Evolutionary conservation across 2,113 vertebrate genomes (phyloP).

Genomic region (Garra rufa): DNA sequence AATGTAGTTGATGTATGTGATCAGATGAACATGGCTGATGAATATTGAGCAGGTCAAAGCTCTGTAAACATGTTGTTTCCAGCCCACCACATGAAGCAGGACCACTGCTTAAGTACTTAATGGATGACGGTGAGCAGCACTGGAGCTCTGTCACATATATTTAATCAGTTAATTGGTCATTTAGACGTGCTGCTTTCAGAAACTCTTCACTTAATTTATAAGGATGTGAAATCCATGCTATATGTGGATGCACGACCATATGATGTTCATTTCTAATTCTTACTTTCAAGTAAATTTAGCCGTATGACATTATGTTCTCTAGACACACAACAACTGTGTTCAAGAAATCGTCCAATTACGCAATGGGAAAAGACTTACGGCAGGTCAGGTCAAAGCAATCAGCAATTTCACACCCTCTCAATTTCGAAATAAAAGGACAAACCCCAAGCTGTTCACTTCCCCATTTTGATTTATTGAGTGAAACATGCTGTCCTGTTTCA

Average conservation of each 20-base stretch:
- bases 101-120: slow-evolving; percentile 27
- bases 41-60: slow-evolving; percentile 4
- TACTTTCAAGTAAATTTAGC: background rate
- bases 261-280: background rate
- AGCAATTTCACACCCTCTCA: slow-evolving; percentile 7
- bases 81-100: background rate
- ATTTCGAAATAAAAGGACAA: slow-evolving; percentile 1
- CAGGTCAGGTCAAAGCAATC: slow-evolving; percentile 18
- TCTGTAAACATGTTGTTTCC: slow-evolving; percentile 20
- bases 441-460: background rate
- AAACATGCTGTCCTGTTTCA: slow-evolving; percentile 10
- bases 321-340: background rate
- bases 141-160: slow-evolving; percentile 39
- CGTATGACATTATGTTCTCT: background rate
- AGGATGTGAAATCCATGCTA: background rate
- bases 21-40: background rate
- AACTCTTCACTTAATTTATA: slow-evolving; percentile 38
- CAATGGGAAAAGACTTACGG: background rate
- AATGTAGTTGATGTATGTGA: background rate
- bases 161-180: slow-evolving; percentile 47
- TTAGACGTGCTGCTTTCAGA: slow-evolving; percentile 23
- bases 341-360: background rate
- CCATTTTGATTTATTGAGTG: background rate
- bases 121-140: slow-evolving; percentile 17
- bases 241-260: background rate